phyloP scores from a whole-genome alignment of 2,797 vertebrate species.

The Odontamblyopus lacepedii region DNA sequence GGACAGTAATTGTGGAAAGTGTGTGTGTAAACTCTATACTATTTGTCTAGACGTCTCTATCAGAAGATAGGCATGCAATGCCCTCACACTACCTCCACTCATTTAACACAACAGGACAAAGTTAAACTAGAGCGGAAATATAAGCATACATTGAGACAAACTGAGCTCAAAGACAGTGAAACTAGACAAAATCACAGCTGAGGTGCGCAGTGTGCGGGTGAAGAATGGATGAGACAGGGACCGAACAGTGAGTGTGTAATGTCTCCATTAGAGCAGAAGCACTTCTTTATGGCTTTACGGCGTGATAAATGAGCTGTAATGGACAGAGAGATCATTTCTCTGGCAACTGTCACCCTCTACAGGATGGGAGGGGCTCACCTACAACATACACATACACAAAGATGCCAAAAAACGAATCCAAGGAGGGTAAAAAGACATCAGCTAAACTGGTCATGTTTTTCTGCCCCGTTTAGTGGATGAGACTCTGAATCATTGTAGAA shows the following conservation, averaged over 20 bases:
- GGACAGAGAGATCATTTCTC: slow-evolving; percentile 27
- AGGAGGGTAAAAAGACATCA: neutral
- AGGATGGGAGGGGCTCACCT: slow-evolving; percentile 23
- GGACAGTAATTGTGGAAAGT: neutral
- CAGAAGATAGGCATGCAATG: neutral
- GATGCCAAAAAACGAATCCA: neutral
- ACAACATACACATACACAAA: neutral
- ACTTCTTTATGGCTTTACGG: slow-evolving; percentile 41
- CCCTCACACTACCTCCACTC: neutral
- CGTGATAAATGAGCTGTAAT: slow-evolving; percentile 43
- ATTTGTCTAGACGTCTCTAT: neutral
- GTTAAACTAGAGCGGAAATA: neutral
- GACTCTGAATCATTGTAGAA: no score
- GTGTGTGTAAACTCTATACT: neutral
- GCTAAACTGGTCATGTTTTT: neutral
- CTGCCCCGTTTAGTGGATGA: neutral
- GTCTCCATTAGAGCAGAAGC: slow-evolving; percentile 36
- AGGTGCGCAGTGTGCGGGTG: neutral
- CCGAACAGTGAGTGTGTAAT: slow-evolving; percentile 33
- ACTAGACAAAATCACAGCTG: neutral
- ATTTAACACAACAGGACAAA: neutral
- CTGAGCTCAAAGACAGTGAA: slow-evolving; percentile 8
- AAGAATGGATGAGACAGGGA: slow-evolving; percentile 3
- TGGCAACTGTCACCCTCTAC: slow-evolving; percentile 14
- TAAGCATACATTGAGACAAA: neutral